These are phyloP conservation scores for Neuroterus valhalla DNA, from an alignment of 1,140 invertebrate species.

Conservation along the genomic window DNA sequence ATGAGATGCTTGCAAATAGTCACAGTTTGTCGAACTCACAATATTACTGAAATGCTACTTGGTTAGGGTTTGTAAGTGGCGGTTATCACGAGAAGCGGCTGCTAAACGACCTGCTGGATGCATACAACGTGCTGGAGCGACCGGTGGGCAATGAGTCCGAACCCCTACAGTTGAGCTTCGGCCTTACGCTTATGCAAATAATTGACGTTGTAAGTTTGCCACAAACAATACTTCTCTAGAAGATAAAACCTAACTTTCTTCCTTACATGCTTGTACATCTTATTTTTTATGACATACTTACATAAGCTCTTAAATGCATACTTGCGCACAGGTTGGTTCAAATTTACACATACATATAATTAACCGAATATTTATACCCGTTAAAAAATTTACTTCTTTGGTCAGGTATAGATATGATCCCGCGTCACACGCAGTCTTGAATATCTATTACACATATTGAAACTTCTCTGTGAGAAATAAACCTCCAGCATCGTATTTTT, in stretches of 20 bases:
- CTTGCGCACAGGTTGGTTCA: constrained; percentile 3
- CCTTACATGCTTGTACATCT: constrained; percentile 49
- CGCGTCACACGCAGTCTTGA: no score
- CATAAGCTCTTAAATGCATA: background rate
- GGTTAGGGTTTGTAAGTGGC: constrained; percentile 77
- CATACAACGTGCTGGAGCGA: constrained; percentile 97
- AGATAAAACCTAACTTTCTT: constrained; percentile 34
- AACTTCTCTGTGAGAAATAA: no score
- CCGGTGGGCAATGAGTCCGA: constrained; percentile 98
- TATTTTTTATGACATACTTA: constrained; percentile 31
- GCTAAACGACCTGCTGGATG: constrained; percentile 93
- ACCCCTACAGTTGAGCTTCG: constrained; percentile 96
- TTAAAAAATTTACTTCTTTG: background rate
- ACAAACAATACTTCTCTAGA: constrained; percentile 51
- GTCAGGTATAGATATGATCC: no score
- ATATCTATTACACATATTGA: no score
- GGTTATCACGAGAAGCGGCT: constrained; percentile 95
- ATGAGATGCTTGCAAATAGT: constrained; percentile 33
- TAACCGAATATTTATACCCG: background rate
- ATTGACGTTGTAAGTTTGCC: constrained; percentile 97
- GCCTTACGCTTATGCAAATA: constrained; percentile 99
- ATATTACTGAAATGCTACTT: constrained; percentile 69
- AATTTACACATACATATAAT: background rate
- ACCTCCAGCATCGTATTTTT: no score
- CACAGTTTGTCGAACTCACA: constrained; percentile 51